A percentile compares a stretch with the other conserved stretches of the same genome.
Conservation (phyloP, 2,888 invertebrate genomes). For the Eristalis pertinax region DNA sequence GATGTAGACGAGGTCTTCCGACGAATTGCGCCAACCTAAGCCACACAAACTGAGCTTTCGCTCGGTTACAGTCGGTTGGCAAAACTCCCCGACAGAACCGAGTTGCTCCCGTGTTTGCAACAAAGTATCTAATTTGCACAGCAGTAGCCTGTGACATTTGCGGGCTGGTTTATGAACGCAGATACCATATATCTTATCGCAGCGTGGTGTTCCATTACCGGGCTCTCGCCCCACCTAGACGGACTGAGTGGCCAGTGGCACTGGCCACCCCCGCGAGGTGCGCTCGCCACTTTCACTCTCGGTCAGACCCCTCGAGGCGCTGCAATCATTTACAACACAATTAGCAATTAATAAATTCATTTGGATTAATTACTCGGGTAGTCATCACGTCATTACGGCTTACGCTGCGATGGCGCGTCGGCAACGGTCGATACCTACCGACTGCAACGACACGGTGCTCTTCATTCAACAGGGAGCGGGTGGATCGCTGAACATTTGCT, state of each 20-base stretch:
- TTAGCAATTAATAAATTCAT: slow-evolving; percentile 54
- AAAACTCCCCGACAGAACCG: background rate
- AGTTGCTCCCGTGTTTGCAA: background rate
- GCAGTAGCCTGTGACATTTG: background rate
- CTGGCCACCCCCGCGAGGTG: background rate
- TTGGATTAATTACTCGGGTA: slow-evolving; percentile 34
- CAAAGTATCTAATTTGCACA: background rate
- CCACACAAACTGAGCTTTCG: background rate
- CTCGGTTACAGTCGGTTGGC: background rate
- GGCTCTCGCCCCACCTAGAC: background rate
- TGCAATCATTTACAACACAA: slow-evolving; percentile 46
- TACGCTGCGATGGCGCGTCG: background rate
- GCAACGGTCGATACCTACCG: background rate
- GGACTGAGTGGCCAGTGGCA: background rate
- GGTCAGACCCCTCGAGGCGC: background rate
- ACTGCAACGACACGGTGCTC: background rate
- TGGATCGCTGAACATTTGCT: background rate
- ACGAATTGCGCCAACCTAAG: background rate
- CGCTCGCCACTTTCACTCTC: slow-evolving; percentile 49
- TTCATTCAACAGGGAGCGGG: background rate
- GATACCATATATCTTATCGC: background rate
- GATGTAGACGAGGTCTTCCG: background rate
- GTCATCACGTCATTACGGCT: slow-evolving; percentile 11
- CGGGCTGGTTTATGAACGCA: background rate
- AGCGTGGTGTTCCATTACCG: background rate